Evolutionary conservation across 1,140 invertebrate genomes (phyloP), one percentile per base, ranked within the genome.

Genomic region (Danaus melanippus): DNA sequence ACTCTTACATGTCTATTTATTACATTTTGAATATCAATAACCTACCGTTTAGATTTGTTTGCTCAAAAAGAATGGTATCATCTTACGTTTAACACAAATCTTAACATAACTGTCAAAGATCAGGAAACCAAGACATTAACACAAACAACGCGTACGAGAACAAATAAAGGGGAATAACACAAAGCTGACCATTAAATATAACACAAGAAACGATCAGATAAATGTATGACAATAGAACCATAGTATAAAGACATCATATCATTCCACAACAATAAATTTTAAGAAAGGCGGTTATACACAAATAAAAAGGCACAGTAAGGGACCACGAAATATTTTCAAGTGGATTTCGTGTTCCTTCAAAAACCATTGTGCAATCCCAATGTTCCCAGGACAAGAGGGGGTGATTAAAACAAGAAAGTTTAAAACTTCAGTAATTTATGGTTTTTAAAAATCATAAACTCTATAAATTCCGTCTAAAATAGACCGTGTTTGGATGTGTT

Each of bases 231-330:
- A 84, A 86, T 78, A 60, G 80, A 71, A 57, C 59, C 65, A 73
- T 65, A 71, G 72, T 69, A 86, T 86, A 86, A 81, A 84, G 80
- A 84, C 80, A 84, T 86, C 83, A 86, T 83, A 86, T 83, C 72
- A 83, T 81, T 76, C 67, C 66, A 69, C 64, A 67, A 83, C 75
- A 79, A 82, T 86, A 84, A 86, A 86, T 83, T 79, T 73, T 59
- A 55, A 65, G 71, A 75, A 76, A 74, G 74, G 75, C 79, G 74
- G 79, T 82, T 79, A 74, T 74, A 74, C 73, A 68, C 60, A 73
- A 65, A 74, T 64, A 84, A 76, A 86, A 76, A 74, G 73, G 69
- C 67, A 58, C 65, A 67, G 67, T 65, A 66, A 66, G 61, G 67
- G 72, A 69, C 66, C 61, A 50, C 59, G 45, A 67, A 69, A 70